Percentiles rank a stretch among this genome's conserved stretches.
phyloP scores from a whole-genome alignment of 2,888 invertebrate species.

The Eupeodes latifasciatus region DNA sequence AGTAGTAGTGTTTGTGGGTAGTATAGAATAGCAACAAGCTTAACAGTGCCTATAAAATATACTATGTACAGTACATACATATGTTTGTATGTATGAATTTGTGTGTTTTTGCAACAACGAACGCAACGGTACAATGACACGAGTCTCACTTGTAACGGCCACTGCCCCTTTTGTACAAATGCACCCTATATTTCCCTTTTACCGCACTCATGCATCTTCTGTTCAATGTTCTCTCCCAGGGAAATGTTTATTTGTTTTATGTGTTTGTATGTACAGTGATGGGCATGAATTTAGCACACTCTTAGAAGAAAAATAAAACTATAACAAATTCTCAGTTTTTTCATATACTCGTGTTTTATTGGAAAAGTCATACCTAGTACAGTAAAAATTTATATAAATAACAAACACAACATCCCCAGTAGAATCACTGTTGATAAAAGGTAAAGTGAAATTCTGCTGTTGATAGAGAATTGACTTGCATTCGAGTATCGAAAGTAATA shows the following conservation, averaged over 20 bases:
- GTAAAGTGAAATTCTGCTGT: too few species aligned
- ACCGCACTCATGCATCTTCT: slow-evolving; percentile 1
- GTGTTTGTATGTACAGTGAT: not conserved
- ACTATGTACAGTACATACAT: not conserved
- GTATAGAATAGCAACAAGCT: slow-evolving; percentile 55
- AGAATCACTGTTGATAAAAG: too few species aligned
- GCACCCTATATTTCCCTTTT: not conserved
- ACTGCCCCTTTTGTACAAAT: slow-evolving; percentile 56
- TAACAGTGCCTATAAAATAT: slow-evolving; percentile 14
- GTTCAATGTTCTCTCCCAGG: slow-evolving; percentile 19
- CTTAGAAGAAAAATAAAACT: too few species aligned
- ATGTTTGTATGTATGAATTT: not conserved
- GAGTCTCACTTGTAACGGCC: slow-evolving; percentile 65
- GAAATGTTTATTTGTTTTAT: slow-evolving; percentile 48
- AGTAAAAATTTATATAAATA: too few species aligned
- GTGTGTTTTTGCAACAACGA: slow-evolving; percentile 39
- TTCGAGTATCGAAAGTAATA: too few species aligned
- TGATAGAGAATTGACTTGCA: too few species aligned
- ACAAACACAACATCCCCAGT: too few species aligned
- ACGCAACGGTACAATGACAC: slow-evolving; percentile 64
- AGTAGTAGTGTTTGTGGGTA: not conserved
- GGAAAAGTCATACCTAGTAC: too few species aligned
- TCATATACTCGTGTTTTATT: too few species aligned
- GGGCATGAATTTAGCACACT: too few species aligned
- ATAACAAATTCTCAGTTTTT: too few species aligned